Conservation (phyloP, 2,797 vertebrate genomes). For the Chiroxiphia lanceolata region DNA sequence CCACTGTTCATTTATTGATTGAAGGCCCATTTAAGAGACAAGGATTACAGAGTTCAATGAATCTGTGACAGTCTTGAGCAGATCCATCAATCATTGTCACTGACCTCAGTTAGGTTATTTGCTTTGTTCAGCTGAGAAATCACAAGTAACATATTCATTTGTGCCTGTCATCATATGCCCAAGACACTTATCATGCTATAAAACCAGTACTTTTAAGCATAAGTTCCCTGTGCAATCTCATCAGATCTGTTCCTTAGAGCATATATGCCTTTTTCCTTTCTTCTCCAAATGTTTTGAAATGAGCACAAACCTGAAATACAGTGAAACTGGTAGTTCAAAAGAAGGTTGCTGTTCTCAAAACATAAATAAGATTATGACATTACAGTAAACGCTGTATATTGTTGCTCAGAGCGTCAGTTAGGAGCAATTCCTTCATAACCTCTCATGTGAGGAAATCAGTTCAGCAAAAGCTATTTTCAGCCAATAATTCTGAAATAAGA, state of each 20-base stretch:
- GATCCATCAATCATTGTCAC: neutral
- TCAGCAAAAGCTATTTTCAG: constrained; percentile 11
- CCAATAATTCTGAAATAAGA: neutral
- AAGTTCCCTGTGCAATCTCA: neutral
- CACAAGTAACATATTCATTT: neutral
- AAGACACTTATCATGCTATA: neutral
- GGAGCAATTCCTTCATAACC: neutral
- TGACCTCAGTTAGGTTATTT: neutral
- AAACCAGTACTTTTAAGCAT: neutral
- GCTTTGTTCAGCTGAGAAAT: neutral
- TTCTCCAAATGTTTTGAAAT: neutral
- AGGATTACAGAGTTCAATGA: neutral
- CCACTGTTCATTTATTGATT: neutral
- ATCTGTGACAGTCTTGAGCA: neutral
- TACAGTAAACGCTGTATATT: neutral
- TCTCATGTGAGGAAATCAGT: neutral
- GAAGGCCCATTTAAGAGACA: neutral
- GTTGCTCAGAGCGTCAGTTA: neutral
- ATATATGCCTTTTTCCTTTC: neutral
- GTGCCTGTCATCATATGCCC: neutral
- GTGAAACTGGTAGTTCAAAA: neutral
- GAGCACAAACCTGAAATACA: neutral
- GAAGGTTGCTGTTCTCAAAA: neutral
- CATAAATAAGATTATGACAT: neutral
- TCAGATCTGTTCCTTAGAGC: neutral